phyloP scores from a whole-genome alignment of 2,888 invertebrate genomes.

The Itoplectis maculator region DNA sequence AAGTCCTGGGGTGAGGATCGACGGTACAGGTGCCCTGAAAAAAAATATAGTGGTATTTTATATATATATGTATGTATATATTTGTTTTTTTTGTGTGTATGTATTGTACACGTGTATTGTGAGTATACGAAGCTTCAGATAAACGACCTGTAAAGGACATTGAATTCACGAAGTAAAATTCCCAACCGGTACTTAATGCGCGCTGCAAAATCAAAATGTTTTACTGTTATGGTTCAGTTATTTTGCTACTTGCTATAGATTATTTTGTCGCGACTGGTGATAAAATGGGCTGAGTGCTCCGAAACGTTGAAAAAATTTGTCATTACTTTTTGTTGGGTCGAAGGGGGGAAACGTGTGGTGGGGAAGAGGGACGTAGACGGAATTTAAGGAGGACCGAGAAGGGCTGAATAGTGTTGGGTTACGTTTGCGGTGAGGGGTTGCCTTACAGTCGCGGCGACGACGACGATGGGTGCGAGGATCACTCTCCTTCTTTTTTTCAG shows the following conservation, averaged over 20 bases:
- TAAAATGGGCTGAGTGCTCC: neutral
- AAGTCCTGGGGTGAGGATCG: slow-evolving; percentile 10
- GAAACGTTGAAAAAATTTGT: slow-evolving; percentile 17
- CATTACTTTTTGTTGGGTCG: neutral
- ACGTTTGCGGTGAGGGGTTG: slow-evolving; percentile 47
- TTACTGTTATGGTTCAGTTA: slow-evolving; percentile 32
- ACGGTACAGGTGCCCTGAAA: slow-evolving; percentile 43
- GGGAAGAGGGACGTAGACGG: neutral
- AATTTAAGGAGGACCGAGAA: slow-evolving; percentile 10
- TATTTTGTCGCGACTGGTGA: neutral
- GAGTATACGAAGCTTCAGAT: slow-evolving; percentile 20
- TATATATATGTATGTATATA: too few species aligned
- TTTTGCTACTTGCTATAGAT: neutral
- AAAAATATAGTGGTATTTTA: neutral
- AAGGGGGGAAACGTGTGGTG: neutral
- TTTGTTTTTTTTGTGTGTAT: neutral
- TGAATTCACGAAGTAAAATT: slow-evolving; percentile 28
- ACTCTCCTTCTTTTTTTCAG: neutral
- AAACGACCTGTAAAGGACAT: slow-evolving; percentile 47
- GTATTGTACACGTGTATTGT: too few species aligned
- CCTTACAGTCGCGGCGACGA: slow-evolving; percentile 14
- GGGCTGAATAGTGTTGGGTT: slow-evolving; percentile 40
- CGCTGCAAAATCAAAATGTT: slow-evolving; percentile 24
- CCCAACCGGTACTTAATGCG: slow-evolving; percentile 22
- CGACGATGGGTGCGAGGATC: too few species aligned